phyloP scores from a whole-genome alignment of 2,113 vertebrate genomes.

The Embiotoca jacksoni region DNA sequence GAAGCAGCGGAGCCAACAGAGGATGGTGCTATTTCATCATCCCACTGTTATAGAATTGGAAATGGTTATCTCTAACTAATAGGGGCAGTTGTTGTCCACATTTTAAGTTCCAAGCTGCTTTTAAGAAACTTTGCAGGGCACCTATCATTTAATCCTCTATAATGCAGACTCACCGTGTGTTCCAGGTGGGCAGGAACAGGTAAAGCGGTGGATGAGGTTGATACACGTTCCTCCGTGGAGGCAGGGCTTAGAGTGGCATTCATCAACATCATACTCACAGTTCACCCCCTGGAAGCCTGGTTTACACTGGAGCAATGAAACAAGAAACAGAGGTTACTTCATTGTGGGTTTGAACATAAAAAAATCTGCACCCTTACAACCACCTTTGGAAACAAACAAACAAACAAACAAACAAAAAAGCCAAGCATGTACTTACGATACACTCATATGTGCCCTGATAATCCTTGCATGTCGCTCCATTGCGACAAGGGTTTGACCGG shows the following conservation, averaged over 20 bases:
- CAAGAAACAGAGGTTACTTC: constrained; percentile 9
- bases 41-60: too few relatives aligned
- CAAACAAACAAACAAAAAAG: not conserved
- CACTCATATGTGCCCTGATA: constrained; percentile 80
- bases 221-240: constrained; percentile 91
- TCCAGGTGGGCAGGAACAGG: constrained; percentile 92
- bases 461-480: constrained; percentile 90
- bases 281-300: constrained; percentile 92
- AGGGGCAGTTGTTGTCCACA: not conserved
- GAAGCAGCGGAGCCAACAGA: not conserved
- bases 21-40: not conserved
- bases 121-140: not conserved
- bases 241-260: constrained; percentile 91
- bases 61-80: too few relatives aligned
- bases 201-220: constrained; percentile 92
- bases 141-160: not conserved
- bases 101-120: not conserved
- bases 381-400: not conserved
- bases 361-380: not conserved
- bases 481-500: constrained; percentile 91
- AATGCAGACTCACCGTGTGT: constrained; percentile 86
- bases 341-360: not conserved
- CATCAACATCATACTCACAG: constrained; percentile 93
- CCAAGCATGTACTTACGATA: constrained; percentile 57
- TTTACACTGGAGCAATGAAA: constrained; percentile 83